Base-by-base conservation (phyloP, 2,888 invertebrate species). In the Dryocosmus kuriphilus region DNA sequence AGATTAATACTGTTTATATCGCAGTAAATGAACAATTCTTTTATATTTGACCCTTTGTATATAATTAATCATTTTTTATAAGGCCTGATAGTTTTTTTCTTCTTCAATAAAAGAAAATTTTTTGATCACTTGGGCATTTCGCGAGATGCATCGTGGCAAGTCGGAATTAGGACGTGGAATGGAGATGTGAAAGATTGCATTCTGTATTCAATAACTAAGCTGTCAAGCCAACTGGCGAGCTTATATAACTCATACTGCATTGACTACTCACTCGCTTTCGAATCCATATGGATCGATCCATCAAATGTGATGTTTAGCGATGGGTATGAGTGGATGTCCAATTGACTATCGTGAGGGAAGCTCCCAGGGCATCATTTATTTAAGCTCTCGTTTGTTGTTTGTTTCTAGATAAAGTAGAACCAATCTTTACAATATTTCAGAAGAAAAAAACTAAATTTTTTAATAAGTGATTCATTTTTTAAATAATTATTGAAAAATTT, bases 181-280 rank as follows among this genome's bases (percentile, higher is more conserved):
- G 78, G 82, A 83, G 82, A 81, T 83, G 85, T 84, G 87, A 89
- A 85, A 88, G 85, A 88, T 89, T 88, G 86, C 86, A 86, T 87
- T 88, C 86, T 86, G 85, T 85, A 86, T 88, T 88, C 89, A 87
- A 89, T 87, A 89, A 88, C 87, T 87, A 86, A 86, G 83, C 88
- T 88, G 88, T 88, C 88, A 87, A 82, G 82, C 80, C 81, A 82
- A 83, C 77, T 82, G 77, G 82, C 79, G 80, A 80, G 84, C 81
- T 82, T 75, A 85, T 84, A 87, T 85, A 88, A 86, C 84, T 88
- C 87, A 87, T 57, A 62, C 76, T 75, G 80, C 24, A 73, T 80
- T 77, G 75, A 77, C 76, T 77, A 74, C 77, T 67, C 46, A 35
- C 55, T 57, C 38, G 73, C 51, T 73, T 62, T 63, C 41, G 30